These are phyloP conservation scores for Spinibarbus caldwelli DNA, from an alignment of 2,797 vertebrate genomes.

Conservation along the genomic window DNA sequence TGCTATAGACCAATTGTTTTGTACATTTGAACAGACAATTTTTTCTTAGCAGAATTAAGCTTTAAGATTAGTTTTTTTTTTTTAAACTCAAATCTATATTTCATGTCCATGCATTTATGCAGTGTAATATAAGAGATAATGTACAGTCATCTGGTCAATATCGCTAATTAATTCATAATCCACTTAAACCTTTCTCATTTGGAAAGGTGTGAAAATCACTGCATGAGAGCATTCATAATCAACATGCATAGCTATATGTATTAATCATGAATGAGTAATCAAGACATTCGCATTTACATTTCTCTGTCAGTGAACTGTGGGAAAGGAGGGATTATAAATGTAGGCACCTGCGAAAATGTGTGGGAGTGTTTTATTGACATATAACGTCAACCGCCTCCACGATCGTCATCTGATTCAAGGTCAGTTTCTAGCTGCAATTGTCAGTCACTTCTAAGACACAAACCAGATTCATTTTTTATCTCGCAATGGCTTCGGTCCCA, in stretches of 20 bases:
- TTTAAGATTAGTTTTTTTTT: background rate
- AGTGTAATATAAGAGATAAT: background rate
- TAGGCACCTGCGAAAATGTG: conserved; percentile 19
- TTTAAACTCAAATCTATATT: background rate
- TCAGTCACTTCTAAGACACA: conserved; percentile 21
- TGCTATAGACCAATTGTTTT: background rate
- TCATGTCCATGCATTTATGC: background rate
- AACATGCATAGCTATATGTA: background rate
- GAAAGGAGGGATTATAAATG: background rate
- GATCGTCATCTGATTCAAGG: conserved; percentile 3
- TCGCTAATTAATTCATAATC: background rate
- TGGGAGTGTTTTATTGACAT: conserved; percentile 6
- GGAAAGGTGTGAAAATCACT: background rate
- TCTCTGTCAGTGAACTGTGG: background rate
- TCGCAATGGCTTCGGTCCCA: background rate
- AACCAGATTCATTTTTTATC: background rate
- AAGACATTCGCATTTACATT: conserved; percentile 8
- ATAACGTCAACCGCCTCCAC: background rate
- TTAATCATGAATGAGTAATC: conserved; percentile 22
- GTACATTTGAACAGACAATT: background rate
- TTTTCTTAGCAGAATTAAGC: background rate
- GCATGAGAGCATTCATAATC: background rate
- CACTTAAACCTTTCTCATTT: background rate
- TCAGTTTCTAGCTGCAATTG: conserved; percentile 11
- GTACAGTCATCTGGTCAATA: background rate